Conservation (phyloP, 2,888 invertebrate genomes). For the Meghimatium bilineatum region DNA sequence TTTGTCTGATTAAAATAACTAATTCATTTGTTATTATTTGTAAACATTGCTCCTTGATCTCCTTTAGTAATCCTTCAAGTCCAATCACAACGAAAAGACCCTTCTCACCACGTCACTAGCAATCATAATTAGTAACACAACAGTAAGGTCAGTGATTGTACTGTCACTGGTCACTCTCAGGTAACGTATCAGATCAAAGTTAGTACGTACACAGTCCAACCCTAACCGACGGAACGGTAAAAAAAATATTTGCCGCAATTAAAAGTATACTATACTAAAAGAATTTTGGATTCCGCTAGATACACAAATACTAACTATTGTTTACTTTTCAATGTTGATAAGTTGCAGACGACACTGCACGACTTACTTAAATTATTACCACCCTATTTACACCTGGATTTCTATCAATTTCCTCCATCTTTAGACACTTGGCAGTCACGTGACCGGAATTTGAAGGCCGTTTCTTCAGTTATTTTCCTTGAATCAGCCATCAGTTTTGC, state of each 20-base stretch:
- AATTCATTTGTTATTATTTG: too few relatives aligned
- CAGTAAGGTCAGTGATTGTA: too few relatives aligned
- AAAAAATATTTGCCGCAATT: neutral
- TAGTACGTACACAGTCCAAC: too few relatives aligned
- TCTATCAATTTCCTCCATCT: slow-evolving; percentile 51
- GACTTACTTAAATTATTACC: slow-evolving; percentile 1
- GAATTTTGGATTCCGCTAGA: neutral
- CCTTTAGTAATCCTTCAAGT: too few relatives aligned
- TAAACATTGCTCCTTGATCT: too few relatives aligned
- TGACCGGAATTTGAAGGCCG: slow-evolving; percentile 45
- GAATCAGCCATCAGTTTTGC: neutral
- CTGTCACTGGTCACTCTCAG: too few relatives aligned
- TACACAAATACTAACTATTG: neutral
- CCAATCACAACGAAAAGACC: too few relatives aligned
- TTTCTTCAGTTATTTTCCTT: neutral
- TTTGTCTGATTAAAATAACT: too few relatives aligned
- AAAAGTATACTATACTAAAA: neutral
- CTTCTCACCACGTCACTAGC: too few relatives aligned
- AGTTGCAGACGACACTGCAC: neutral
- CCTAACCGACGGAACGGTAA: too few relatives aligned
- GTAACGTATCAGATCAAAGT: too few relatives aligned
- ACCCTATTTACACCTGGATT: slow-evolving; percentile 34
- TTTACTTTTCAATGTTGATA: neutral
- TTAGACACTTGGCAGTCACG: slow-evolving; percentile 57
- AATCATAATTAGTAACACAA: too few relatives aligned